phyloP scores from a whole-genome alignment of 2,113 vertebrate genomes.

The Megaceryle torquata region DNA sequence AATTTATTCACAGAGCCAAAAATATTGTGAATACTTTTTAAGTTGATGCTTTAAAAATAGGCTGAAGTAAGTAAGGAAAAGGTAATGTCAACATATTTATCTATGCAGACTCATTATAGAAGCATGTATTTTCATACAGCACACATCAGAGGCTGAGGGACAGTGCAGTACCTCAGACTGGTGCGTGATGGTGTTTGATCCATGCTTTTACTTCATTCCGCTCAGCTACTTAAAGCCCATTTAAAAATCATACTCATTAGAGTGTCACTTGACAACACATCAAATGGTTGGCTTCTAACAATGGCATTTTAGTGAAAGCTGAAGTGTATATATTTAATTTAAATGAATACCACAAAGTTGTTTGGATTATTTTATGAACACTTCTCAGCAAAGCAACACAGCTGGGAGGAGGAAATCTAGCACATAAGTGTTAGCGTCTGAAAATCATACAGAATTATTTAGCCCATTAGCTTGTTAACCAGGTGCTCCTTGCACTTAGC shows the following conservation, averaged over 20 bases:
- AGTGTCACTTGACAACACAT: not conserved
- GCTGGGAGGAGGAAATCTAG: slow-evolving; percentile 12
- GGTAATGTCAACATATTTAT: not conserved
- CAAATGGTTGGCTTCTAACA: slow-evolving; percentile 14
- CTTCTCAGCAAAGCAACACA: not conserved
- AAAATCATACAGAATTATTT: slow-evolving; percentile 26
- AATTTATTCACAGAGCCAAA: not conserved
- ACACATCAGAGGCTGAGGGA: not conserved
- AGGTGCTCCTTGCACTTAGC: slow-evolving; percentile 9
- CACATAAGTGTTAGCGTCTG: not conserved
- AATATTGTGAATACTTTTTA: not conserved
- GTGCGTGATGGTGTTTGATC: not conserved
- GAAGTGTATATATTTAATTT: slow-evolving; percentile 22
- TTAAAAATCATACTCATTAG: slow-evolving; percentile 1
- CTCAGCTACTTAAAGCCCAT: not conserved
- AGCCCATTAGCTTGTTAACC: slow-evolving; percentile 4
- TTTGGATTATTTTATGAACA: not conserved
- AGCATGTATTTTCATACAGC: not conserved
- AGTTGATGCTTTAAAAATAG: not conserved
- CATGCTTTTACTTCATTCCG: not conserved
- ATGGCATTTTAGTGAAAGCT: not conserved
- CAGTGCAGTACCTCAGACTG: not conserved
- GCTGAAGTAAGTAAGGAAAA: not conserved
- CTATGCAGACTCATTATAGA: not conserved
- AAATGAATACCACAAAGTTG: not conserved